Percentiles rank a stretch among this genome's conserved stretches.
These are phyloP conservation scores for Leptodactylus fuscus DNA, from an alignment of 2,113 vertebrate genomes.

Conservation along the genomic window DNA sequence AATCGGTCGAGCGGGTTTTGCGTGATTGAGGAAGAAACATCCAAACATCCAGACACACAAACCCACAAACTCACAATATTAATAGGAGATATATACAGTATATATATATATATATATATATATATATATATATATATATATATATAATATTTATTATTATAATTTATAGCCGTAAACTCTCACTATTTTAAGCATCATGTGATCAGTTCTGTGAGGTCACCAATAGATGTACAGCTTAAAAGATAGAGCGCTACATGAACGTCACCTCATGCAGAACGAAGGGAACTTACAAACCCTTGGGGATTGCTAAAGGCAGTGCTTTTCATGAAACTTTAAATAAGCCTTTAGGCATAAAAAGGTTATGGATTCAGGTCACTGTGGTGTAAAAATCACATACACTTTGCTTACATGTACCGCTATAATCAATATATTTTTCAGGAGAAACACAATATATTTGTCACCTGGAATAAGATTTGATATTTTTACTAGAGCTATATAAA, in stretches of 20 bases:
- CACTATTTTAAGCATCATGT: background rate
- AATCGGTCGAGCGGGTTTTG: no score
- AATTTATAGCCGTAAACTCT: no score
- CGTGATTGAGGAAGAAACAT: no score
- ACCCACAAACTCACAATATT: no score
- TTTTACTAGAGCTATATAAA: background rate
- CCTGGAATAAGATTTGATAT: background rate
- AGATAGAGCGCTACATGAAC: background rate
- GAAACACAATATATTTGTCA: background rate
- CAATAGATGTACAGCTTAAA: background rate
- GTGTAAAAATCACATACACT: background rate
- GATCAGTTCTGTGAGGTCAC: background rate
- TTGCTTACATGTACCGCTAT: background rate
- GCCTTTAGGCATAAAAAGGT: background rate
- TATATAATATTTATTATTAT: no score
- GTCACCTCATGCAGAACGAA: background rate
- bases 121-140: no score
- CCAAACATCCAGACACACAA: no score
- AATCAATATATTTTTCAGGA: background rate
- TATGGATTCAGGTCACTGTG: background rate
- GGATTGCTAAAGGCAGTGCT: background rate
- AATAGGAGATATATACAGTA: no score
- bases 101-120: no score
- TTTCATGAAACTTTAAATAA: slow-evolving; percentile 10
- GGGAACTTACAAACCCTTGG: background rate